A percentile compares a stretch with the other conserved stretches of the same genome.
phyloP scores from a whole-genome alignment of 2,113 vertebrate genomes.

The Leptosomus discolor region DNA sequence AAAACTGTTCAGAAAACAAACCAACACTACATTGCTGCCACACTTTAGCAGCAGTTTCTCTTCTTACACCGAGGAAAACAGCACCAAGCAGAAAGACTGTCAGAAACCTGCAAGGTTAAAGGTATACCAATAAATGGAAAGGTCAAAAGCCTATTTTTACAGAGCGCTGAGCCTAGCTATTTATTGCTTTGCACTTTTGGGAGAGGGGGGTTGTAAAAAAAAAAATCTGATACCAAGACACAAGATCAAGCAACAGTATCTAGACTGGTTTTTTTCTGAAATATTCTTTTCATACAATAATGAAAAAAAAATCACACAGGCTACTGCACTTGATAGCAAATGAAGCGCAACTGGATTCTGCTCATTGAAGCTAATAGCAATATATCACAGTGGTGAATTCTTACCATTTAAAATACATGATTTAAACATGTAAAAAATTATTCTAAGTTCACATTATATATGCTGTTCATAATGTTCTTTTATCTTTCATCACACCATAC shows the following conservation, averaged over 20 bases:
- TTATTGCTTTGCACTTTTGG: constrained; percentile 20
- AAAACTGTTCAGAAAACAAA: neutral
- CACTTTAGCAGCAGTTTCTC: neutral
- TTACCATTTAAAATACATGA: neutral
- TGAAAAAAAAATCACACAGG: neutral
- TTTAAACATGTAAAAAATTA: neutral
- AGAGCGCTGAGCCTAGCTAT: neutral
- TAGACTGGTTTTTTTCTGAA: neutral
- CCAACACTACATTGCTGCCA: neutral
- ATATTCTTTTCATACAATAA: neutral
- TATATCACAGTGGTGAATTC: neutral
- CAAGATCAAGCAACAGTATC: neutral
- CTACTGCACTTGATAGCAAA: neutral
- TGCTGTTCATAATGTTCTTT: neutral
- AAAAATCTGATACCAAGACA: neutral
- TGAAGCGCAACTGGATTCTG: neutral
- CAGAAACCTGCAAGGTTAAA: neutral
- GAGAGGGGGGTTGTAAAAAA: neutral
- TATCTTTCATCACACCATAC: neutral
- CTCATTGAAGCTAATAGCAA: neutral
- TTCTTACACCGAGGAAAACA: neutral
- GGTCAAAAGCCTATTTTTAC: neutral
- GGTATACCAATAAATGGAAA: neutral
- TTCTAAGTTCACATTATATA: neutral
- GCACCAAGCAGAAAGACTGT: neutral